Conservation (phyloP, 2,888 invertebrate species). For the Drosophila infuscata region DNA sequence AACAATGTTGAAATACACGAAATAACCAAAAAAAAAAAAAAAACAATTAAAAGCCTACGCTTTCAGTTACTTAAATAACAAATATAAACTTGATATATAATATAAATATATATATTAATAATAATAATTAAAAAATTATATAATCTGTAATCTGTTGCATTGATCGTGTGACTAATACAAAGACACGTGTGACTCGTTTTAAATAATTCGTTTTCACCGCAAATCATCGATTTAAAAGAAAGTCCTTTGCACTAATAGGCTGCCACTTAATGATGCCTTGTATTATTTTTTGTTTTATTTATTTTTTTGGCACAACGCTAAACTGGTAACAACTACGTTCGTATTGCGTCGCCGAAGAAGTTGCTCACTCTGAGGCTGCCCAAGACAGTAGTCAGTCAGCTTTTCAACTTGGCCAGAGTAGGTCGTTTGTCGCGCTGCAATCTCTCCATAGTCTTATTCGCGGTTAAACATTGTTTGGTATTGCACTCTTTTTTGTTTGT, state of each 20-base stretch:
- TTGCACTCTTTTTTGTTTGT: background rate
- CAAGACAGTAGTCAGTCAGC: constrained; percentile 73
- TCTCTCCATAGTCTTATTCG: background rate
- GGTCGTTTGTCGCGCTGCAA: constrained; percentile 50
- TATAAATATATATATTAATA: background rate
- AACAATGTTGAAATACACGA: background rate
- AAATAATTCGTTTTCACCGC: constrained; percentile 44
- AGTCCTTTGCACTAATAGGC: constrained; percentile 57
- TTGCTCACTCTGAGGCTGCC: constrained; percentile 23
- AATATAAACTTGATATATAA: background rate
- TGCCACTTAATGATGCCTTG: constrained; percentile 19
- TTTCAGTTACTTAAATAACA: background rate
- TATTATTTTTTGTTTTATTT: background rate
- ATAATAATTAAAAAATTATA: background rate
- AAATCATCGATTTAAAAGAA: constrained; percentile 40
- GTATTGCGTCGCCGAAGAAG: constrained; percentile 58
- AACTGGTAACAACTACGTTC: constrained; percentile 73
- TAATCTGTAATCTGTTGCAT: background rate
- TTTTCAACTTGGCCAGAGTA: constrained; percentile 59
- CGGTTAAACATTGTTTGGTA: constrained; percentile 5
- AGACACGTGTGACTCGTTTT: constrained; percentile 43
- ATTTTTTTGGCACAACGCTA: constrained; percentile 21
- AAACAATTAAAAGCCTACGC: background rate
- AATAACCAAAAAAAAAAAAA: background rate
- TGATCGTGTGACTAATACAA: background rate